Evolutionary conservation across 2,888 invertebrate species (phyloP).

Genomic region (Athrips mouffetella): DNA sequence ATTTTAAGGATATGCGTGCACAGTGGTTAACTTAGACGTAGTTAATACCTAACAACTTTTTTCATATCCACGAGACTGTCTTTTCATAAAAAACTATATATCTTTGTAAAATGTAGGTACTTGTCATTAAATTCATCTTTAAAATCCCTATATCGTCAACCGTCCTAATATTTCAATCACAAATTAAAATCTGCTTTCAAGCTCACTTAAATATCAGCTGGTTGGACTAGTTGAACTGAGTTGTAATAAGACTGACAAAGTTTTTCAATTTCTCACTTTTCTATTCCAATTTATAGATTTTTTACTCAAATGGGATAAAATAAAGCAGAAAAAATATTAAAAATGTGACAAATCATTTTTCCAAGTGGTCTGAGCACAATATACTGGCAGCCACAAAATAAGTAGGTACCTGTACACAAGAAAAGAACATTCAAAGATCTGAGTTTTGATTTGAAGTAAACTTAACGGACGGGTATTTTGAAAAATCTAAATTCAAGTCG

Average conservation of each 20-base stretch:
- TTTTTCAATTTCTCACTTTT: constrained; percentile 66
- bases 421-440: neutral
- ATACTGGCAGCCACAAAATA: too few relatives aligned
- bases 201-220: constrained; percentile 27
- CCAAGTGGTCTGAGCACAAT: too few relatives aligned
- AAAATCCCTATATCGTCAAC: constrained; percentile 30
- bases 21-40: neutral
- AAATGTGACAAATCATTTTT: too few relatives aligned
- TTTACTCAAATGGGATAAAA: constrained; percentile 30
- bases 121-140: neutral
- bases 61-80: constrained; percentile 14
- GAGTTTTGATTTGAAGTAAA: neutral
- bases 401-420: too few relatives aligned
- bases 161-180: constrained; percentile 31
- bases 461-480: neutral
- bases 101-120: neutral
- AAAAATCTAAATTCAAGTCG: neutral
- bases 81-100: neutral
- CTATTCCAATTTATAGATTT: constrained; percentile 56
- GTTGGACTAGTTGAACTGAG: constrained; percentile 44
- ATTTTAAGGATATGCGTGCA: neutral
- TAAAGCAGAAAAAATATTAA: too few relatives aligned
- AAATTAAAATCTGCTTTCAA: constrained; percentile 7
- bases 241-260: constrained; percentile 67
- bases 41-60: neutral